Conservation (phyloP, 2,113 vertebrate species). For the Cephalophus harveyi region DNA sequence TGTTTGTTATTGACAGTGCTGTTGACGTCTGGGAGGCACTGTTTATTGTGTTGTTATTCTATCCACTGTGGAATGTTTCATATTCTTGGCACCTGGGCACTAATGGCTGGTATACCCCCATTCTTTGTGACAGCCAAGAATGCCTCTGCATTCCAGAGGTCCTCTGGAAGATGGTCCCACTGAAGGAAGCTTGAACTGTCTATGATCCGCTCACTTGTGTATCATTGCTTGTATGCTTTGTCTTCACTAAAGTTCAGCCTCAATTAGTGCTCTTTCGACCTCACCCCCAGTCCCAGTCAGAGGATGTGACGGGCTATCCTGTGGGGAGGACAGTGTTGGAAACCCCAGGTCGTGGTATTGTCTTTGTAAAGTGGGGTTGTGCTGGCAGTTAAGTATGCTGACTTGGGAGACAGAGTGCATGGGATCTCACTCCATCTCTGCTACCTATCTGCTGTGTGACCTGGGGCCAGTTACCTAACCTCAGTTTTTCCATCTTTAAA, state of each 20-base stretch:
- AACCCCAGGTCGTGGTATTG: background rate
- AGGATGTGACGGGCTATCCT: background rate
- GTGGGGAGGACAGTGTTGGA: background rate
- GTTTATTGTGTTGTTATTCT: background rate
- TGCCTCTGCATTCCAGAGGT: background rate
- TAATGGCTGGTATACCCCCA: background rate
- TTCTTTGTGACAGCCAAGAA: background rate
- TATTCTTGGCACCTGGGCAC: background rate
- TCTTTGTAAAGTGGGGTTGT: background rate
- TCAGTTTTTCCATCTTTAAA: background rate
- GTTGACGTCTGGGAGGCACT: background rate
- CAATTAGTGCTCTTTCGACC: background rate
- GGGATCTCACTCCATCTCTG: background rate
- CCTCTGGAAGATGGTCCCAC: background rate
- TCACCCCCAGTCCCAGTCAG: no score
- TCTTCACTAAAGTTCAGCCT: constrained; percentile 13
- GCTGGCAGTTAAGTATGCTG: background rate
- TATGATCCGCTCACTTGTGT: background rate
- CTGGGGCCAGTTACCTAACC: background rate
- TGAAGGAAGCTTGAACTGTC: background rate
- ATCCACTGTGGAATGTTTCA: background rate
- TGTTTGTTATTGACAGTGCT: background rate
- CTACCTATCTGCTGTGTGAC: background rate
- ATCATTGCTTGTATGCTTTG: background rate
- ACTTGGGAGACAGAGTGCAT: background rate